Base-by-base conservation (phyloP, 2,113 vertebrate species). In the Chiloscyllium plagiosum region DNA sequence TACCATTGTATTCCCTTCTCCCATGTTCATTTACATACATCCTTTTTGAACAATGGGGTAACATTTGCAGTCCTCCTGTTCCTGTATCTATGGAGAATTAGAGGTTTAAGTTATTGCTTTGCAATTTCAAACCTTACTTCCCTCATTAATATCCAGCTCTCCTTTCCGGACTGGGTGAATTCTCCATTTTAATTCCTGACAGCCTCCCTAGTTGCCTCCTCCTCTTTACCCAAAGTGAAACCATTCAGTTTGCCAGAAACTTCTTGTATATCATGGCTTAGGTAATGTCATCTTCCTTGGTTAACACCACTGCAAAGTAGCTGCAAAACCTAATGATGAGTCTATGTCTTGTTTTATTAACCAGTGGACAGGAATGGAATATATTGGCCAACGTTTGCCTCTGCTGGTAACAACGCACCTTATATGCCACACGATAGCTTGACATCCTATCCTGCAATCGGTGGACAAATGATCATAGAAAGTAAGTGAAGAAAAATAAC, bases 311-410 rank as follows among this genome's bases (percentile, higher is more conserved):
- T 70, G 69, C 69, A 70, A 20, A 24, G 33, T n/a, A 37, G n/a
- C 78, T 83, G 78, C 13, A 13, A 19, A 33, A 33, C 87, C 56
- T 19, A 19, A 33, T 50, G 94, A 52, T 72, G 7, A 72, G 72
- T 52, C 22, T 8, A 24, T 52, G 68, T 95, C 24, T 29, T 72
- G 10, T n/a, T 93, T 95, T 94, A 95, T 26, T 56, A 68, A 52
- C 12, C 96, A 98, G 98, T 98, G 72, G 98, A 98, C 15, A 97
- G 98, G 97, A 98, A 98, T 96, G 98, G 98, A 87, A 97, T 99
- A 96, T 98, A 97, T 50, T 99, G 98, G 98, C 98, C 98, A 0
- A 98, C 96, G 0, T 98, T 98, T 96, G 95, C 94, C 65, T 99
- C 98, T 13, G 50, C 0, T 29, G 98, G 98, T 96, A 99, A 99